Evolutionary conservation across 1,140 invertebrate genomes (phyloP).

Genomic region (Trichogramma pretiosum): DNA sequence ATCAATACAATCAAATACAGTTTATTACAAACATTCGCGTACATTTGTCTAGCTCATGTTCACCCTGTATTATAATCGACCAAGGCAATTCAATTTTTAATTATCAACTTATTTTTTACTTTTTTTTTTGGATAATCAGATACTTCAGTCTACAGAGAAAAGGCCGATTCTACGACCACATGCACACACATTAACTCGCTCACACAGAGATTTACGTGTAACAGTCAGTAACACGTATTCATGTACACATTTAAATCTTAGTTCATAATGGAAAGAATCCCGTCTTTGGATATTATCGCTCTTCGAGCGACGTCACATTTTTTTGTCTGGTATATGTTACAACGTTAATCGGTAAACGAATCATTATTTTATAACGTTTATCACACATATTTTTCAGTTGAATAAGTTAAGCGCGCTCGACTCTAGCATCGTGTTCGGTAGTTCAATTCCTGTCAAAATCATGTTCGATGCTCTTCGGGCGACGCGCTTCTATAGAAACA

Average conservation of each 20-base stretch:
- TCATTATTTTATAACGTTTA: constrained; percentile 8
- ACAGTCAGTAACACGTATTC: background rate
- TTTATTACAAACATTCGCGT: constrained; percentile 7
- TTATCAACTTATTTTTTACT: too few relatives aligned
- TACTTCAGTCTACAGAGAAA: constrained; percentile 4
- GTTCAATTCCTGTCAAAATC: constrained; percentile 12
- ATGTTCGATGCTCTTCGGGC: constrained; percentile 4
- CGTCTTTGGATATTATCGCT: background rate
- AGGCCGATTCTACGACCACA: constrained; percentile 1
- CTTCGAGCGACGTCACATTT: constrained; percentile 5
- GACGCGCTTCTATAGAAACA: constrained; percentile 7
- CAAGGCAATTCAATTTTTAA: constrained; percentile 18
- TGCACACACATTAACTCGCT: background rate
- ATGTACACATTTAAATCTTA: too few relatives aligned
- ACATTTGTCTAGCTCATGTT: constrained; percentile 1
- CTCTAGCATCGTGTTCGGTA: too few relatives aligned
- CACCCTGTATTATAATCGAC: constrained; percentile 13
- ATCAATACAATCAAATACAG: constrained; percentile 1
- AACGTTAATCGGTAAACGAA: constrained; percentile 8
- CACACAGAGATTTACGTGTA: background rate
- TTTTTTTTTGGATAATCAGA: constrained; percentile 6
- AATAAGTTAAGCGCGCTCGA: constrained; percentile 3
- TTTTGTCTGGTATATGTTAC: constrained; percentile 4
- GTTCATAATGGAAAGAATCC: constrained; percentile 4
- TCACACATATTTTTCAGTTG: constrained; percentile 5